Percentiles rank a stretch among this genome's conserved stretches.
Conservation (phyloP, 2,888 invertebrate genomes). For the Eristalis intricaria region DNA sequence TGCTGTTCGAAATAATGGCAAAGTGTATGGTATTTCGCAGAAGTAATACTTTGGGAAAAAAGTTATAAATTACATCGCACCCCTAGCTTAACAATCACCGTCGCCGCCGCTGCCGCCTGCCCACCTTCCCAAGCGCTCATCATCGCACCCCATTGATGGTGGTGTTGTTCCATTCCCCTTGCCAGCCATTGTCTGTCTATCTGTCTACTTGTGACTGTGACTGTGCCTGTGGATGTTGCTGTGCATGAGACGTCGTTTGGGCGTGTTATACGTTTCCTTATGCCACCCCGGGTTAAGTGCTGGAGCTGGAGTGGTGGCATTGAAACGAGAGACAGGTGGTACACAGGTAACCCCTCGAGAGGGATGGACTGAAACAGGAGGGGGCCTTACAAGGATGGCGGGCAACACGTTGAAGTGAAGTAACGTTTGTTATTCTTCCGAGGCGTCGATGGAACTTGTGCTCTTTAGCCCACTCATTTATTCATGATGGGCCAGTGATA, state of each 20-base stretch:
- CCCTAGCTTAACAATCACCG: conserved; percentile 18
- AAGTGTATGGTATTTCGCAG: conserved; percentile 43
- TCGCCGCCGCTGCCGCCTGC: not conserved
- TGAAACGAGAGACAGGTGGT: conserved; percentile 55
- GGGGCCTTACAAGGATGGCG: not conserved
- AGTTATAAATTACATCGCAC: conserved; percentile 67
- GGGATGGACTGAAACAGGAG: not conserved
- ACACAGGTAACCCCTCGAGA: not conserved
- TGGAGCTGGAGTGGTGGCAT: conserved; percentile 23
- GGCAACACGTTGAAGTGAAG: conserved; percentile 65
- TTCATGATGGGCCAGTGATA: conserved; percentile 65
- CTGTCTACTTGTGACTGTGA: conserved; percentile 24
- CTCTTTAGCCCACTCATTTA: conserved; percentile 67
- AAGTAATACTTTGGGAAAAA: conserved; percentile 55
- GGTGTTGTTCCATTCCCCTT: not conserved
- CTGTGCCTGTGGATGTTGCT: conserved; percentile 9
- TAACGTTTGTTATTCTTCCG: conserved; percentile 65
- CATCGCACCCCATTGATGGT: not conserved
- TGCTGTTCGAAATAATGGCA: conserved; percentile 32
- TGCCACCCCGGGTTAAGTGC: conserved; percentile 46
- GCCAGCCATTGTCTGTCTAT: conserved; percentile 50
- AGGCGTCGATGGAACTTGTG: conserved; percentile 69
- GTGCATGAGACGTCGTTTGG: conserved; percentile 25
- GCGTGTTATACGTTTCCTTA: conserved; percentile 49
- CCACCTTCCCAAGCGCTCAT: not conserved